Percentiles rank a stretch among this genome's conserved stretches.
These are phyloP conservation scores for Pomacea canaliculata DNA, from an alignment of 2,888 invertebrate species.

Conservation along the genomic window DNA sequence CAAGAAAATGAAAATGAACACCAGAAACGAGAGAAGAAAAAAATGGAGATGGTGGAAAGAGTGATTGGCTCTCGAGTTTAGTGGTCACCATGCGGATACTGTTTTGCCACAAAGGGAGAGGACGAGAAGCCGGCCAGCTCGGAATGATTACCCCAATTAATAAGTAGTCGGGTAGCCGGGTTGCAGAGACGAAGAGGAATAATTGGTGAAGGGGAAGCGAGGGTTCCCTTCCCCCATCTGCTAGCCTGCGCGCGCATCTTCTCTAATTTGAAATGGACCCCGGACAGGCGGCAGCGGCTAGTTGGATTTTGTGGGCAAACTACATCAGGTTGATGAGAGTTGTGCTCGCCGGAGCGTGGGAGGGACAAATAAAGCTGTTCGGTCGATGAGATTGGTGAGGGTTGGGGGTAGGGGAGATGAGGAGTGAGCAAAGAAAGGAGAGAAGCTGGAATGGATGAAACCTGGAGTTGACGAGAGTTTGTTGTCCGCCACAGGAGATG, in stretches of 20 bases:
- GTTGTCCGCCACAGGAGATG: no score
- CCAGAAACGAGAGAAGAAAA: no score
- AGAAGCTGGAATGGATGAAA: no score
- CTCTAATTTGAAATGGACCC: constrained; percentile 20
- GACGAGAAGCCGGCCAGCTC: not conserved
- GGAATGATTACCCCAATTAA: constrained; percentile 19
- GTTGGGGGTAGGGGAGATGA: not conserved
- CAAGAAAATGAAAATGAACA: no score
- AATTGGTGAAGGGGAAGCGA: constrained; percentile 9
- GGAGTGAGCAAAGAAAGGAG: no score
- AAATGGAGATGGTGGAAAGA: no score
- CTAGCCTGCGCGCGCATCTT: constrained; percentile 5
- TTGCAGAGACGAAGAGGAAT: not conserved
- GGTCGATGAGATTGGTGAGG: no score
- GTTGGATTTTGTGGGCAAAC: constrained; percentile 3
- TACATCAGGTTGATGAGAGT: constrained; percentile 10
- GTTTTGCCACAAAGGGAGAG: not conserved
- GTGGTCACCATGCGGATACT: no score
- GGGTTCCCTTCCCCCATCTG: constrained; percentile 8
- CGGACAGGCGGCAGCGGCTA: not conserved
- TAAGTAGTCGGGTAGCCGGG: constrained; percentile 9
- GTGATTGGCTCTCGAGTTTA: no score
- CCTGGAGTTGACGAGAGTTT: no score
- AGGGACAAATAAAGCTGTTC: no score
- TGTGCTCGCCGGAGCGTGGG: not conserved